Percentiles rank a stretch among this genome's conserved stretches.
Conservation (phyloP, 2,113 vertebrate genomes). For the Bostrychus sinensis region DNA sequence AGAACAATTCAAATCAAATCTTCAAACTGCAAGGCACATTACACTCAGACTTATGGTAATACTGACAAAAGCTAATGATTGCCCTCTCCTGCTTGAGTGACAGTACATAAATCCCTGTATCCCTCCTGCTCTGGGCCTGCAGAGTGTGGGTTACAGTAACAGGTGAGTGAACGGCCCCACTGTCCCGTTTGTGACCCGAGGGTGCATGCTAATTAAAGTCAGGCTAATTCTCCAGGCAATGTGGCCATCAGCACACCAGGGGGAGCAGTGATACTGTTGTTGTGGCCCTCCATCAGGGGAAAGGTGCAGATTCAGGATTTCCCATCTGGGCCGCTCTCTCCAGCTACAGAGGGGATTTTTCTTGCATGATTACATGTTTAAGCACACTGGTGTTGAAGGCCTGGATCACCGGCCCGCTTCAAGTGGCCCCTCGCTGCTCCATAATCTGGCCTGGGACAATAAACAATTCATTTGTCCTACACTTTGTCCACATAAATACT, state of each 20-base stretch:
- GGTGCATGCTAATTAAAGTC: slow-evolving; percentile 65
- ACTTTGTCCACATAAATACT: too few species aligned
- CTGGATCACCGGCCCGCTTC: too few species aligned
- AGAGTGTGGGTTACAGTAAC: neutral
- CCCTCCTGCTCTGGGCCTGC: neutral
- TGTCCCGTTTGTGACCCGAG: slow-evolving; percentile 68
- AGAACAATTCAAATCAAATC: too few species aligned
- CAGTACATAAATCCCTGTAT: neutral
- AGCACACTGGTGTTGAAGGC: slow-evolving; percentile 56
- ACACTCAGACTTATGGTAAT: too few species aligned
- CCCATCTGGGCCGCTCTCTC: slow-evolving; percentile 61
- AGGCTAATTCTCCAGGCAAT: slow-evolving; percentile 65
- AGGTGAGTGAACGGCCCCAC: slow-evolving; percentile 21
- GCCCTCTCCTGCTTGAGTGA: neutral
- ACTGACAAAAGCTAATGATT: neutral
- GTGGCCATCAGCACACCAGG: slow-evolving; percentile 75
- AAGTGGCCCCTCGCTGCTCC: too few species aligned
- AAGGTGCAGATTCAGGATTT: slow-evolving; percentile 47
- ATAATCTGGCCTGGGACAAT: slow-evolving; percentile 65
- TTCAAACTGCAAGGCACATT: too few species aligned
- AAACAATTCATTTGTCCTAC: too few species aligned
- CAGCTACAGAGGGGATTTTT: slow-evolving; percentile 67
- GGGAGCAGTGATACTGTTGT: slow-evolving; percentile 84
- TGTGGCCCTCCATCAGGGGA: slow-evolving; percentile 49
- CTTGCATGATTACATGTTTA: slow-evolving; percentile 77